Evolutionary conservation across 2,888 invertebrate species (phyloP).

Genomic region (Brachylomia viminalis): DNA sequence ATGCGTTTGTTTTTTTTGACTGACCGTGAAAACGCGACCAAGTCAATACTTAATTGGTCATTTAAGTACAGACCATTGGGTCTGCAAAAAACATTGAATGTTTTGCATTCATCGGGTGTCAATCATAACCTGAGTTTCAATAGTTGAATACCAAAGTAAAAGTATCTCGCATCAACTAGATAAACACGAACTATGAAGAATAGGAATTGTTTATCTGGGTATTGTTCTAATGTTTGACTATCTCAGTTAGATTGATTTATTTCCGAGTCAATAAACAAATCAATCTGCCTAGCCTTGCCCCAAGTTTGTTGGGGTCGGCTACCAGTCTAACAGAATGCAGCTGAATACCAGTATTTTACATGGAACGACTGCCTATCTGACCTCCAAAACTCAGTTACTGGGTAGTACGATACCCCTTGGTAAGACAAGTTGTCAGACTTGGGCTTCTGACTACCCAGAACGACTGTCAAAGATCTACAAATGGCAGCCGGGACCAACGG

Average conservation of each 20-base stretch:
- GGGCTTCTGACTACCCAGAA: too few relatives aligned
- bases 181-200: constrained; percentile 34
- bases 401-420: too few relatives aligned
- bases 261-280: too few relatives aligned
- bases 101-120: constrained; percentile 55
- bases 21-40: constrained; percentile 69
- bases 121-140: not conserved
- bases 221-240: constrained; percentile 29
- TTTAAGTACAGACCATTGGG: constrained; percentile 50
- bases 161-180: not conserved
- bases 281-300: too few relatives aligned
- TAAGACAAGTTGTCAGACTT: too few relatives aligned
- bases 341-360: too few relatives aligned
- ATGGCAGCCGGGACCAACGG: too few relatives aligned
- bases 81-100: constrained; percentile 46
- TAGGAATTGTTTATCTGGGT: constrained; percentile 21
- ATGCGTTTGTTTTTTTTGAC: constrained; percentile 57
- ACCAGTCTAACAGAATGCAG: too few relatives aligned
- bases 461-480: too few relatives aligned
- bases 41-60: constrained; percentile 55
- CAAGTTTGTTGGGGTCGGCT: too few relatives aligned
- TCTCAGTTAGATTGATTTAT: constrained; percentile 1
- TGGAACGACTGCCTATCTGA: too few relatives aligned
- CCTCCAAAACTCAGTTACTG: too few relatives aligned
- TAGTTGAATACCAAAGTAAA: not conserved